These are phyloP conservation scores for Lacerta agilis DNA, from an alignment of 2,797 vertebrate genomes.

Conservation along the genomic window DNA sequence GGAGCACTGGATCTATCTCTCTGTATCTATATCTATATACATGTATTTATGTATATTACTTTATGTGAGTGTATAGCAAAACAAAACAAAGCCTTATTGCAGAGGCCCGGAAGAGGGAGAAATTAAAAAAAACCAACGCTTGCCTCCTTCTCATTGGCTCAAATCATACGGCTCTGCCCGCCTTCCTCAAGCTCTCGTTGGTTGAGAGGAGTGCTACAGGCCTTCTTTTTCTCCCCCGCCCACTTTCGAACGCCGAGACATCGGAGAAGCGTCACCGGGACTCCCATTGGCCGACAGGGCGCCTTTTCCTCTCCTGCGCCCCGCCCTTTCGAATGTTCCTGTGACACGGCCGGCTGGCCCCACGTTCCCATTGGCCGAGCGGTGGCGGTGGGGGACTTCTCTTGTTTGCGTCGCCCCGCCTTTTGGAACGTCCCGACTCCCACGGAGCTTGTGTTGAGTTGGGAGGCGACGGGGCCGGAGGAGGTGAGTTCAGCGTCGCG, in stretches of 20 bases:
- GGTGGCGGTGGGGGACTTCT: too few relatives aligned
- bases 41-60: too few relatives aligned
- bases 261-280: accelerated
- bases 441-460: not conserved
- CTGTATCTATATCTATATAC: too few relatives aligned
- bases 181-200: not conserved
- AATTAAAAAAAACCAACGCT: not conserved
- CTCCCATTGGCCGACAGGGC: not conserved
- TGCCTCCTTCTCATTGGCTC: not conserved
- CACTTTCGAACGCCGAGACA: not conserved
- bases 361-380: not conserved
- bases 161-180: not conserved
- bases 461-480: not conserved
- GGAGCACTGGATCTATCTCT: too few relatives aligned
- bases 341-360: too few relatives aligned
- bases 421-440: not conserved
- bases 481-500: not conserved
- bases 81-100: too few relatives aligned
- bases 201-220: not conserved
- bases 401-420: not conserved
- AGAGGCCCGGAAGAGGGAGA: not conserved
- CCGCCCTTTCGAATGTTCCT: not conserved
- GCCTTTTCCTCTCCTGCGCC: not conserved
- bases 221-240: not conserved
- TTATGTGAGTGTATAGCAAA: too few relatives aligned